Conservation (phyloP, 2,888 invertebrate species). For the Agrochola litura region DNA sequence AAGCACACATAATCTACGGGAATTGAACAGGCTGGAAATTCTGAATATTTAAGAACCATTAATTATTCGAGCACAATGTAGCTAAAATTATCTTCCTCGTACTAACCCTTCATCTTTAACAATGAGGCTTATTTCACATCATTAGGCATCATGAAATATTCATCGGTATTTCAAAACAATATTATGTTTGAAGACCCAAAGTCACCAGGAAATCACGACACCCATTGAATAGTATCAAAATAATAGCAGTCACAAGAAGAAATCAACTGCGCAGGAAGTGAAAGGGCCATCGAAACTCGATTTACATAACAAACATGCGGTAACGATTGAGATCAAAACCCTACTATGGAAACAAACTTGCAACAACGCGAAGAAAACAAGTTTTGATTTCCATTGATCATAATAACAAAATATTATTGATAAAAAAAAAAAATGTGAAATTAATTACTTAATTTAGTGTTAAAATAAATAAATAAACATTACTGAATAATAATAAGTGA, state of each 20-base stretch:
- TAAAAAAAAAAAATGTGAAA: too few species aligned
- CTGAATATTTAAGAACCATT: conserved; percentile 28
- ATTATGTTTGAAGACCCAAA: conserved; percentile 21
- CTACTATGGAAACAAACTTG: conserved; percentile 34
- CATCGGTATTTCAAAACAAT: conserved; percentile 39
- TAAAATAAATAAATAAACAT: background rate
- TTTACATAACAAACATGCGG: conserved; percentile 76
- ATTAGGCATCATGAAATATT: conserved; percentile 52
- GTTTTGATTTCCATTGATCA: background rate
- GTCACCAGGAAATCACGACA: conserved; percentile 26
- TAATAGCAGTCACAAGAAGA: conserved; percentile 67
- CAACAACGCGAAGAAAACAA: conserved; percentile 12
- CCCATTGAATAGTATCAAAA: conserved; percentile 57
- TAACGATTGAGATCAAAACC: conserved; percentile 65
- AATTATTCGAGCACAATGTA: conserved; percentile 18
- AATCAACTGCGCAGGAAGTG: conserved; percentile 65
- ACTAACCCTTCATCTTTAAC: conserved; percentile 8
- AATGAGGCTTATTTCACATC: conserved; percentile 36
- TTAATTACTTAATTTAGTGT: too few species aligned
- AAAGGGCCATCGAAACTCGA: conserved; percentile 71
- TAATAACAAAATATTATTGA: background rate
- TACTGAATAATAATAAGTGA: background rate
- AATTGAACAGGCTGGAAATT: background rate
- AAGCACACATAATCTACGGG: conserved; percentile 4
- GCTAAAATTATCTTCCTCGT: conserved; percentile 7